These are phyloP conservation scores for Corydoras sp. DNA, from an alignment of 2,113 vertebrate species.

Conservation along the genomic window DNA sequence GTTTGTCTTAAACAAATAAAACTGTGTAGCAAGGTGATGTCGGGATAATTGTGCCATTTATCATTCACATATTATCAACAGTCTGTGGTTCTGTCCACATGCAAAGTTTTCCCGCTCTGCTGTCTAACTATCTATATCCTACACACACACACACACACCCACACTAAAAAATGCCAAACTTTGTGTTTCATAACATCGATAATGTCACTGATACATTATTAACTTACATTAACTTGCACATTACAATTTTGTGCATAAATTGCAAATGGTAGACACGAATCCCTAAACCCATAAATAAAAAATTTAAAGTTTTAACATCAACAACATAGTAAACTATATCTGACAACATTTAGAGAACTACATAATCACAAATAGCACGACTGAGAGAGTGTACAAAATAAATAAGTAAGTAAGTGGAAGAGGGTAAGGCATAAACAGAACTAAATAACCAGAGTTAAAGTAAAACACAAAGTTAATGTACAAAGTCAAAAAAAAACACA, in stretches of 20 bases:
- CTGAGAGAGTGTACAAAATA: neutral
- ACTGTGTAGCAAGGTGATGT: slow-evolving; percentile 8
- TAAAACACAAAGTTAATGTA: no score
- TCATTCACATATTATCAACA: slow-evolving; percentile 25
- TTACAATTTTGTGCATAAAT: no score
- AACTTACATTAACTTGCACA: no score
- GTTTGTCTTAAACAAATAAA: slow-evolving; percentile 1
- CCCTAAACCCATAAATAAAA: no score
- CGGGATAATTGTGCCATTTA: slow-evolving; percentile 28
- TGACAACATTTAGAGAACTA: no score
- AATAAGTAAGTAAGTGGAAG: slow-evolving; percentile 45
- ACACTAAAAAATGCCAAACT: slow-evolving; percentile 9
- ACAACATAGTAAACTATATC: no score
- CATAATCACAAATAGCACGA: no score
- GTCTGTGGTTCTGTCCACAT: slow-evolving; percentile 23
- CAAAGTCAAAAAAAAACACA: no score
- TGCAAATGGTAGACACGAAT: no score
- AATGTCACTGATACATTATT: no score
- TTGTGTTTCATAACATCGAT: neutral
- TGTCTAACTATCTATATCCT: neutral
- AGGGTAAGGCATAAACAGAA: neutral
- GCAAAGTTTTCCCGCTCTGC: slow-evolving; percentile 12
- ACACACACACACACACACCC: neutral
- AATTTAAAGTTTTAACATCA: no score
- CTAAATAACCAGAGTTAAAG: no score